Evolutionary conservation across 2,797 vertebrate genomes (phyloP).

Genomic region (Valencia hispanica): DNA sequence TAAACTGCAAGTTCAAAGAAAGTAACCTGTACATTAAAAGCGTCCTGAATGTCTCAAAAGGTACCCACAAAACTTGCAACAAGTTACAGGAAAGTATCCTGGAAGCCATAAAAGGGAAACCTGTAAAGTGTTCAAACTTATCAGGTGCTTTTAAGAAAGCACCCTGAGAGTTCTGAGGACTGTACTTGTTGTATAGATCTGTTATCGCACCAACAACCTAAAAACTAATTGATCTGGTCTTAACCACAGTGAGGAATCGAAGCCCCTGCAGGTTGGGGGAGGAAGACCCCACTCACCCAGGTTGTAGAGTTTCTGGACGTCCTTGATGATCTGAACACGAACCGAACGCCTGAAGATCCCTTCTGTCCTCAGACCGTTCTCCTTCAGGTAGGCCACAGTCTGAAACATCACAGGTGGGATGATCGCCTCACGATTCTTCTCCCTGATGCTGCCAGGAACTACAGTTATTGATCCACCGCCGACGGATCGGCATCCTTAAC

Average conservation of each 20-base stretch:
- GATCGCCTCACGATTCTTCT: slow-evolving; percentile 81
- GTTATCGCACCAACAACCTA: neutral
- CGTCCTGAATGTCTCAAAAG: too few species aligned
- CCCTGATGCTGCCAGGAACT: slow-evolving; percentile 78
- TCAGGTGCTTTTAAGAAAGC: neutral
- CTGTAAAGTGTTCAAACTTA: too few species aligned
- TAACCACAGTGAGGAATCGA: neutral
- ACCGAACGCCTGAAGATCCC: slow-evolving; percentile 88
- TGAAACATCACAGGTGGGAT: slow-evolving; percentile 85
- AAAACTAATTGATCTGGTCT: too few species aligned
- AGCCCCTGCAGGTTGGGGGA: neutral
- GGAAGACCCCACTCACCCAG: slow-evolving; percentile 73
- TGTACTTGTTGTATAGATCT: too few species aligned
- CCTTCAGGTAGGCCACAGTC: slow-evolving; percentile 84
- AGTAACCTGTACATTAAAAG: neutral
- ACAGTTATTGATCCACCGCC: neutral
- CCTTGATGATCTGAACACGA: slow-evolving; percentile 82
- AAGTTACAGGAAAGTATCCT: too few species aligned
- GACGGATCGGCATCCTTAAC: neutral
- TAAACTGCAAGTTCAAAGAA: neutral
- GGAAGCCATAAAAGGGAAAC: too few species aligned
- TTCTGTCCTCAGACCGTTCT: slow-evolving; percentile 83
- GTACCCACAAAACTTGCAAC: too few species aligned
- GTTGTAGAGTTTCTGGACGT: slow-evolving; percentile 88
- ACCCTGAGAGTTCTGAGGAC: too few species aligned